phyloP scores from a whole-genome alignment of 2,888 invertebrate species.

The Epiblema foenella region DNA sequence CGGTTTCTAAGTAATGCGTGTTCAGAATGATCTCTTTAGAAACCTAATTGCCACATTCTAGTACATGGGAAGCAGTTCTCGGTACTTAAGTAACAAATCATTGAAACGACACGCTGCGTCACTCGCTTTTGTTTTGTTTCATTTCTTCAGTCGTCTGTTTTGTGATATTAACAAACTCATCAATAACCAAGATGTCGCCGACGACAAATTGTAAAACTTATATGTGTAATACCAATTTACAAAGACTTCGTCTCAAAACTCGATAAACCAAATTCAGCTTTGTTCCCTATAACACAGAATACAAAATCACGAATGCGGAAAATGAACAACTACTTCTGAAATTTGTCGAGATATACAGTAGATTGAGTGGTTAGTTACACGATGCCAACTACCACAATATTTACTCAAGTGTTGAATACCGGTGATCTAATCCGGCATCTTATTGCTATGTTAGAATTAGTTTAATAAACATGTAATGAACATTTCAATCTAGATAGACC shows the following conservation, averaged over 20 bases:
- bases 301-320: not conserved
- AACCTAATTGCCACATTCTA: slow-evolving; percentile 32
- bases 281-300: not conserved
- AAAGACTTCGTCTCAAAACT: not conserved
- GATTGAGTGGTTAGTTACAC: slow-evolving; percentile 25
- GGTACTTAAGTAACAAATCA: slow-evolving; percentile 21
- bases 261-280: not conserved
- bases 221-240: not conserved
- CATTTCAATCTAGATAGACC: slow-evolving; percentile 18
- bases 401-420: slow-evolving; percentile 51
- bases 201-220: not conserved
- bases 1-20: slow-evolving; percentile 15
- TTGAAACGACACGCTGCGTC: slow-evolving; percentile 22
- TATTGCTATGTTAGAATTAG: slow-evolving; percentile 38
- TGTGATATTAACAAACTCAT: slow-evolving; percentile 7
- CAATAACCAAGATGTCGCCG: not conserved
- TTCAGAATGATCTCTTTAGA: slow-evolving; percentile 23
- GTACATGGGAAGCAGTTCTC: slow-evolving; percentile 38
- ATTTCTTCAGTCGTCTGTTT: slow-evolving; percentile 20
- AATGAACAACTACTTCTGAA: slow-evolving; percentile 19
- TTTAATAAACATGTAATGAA: slow-evolving; percentile 35
- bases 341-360: slow-evolving; percentile 1
- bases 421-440: slow-evolving; percentile 51
- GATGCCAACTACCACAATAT: slow-evolving; percentile 48
- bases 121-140: slow-evolving; percentile 12